phyloP scores from a whole-genome alignment of 2,797 vertebrate genomes.

The Saxicola maurus region DNA sequence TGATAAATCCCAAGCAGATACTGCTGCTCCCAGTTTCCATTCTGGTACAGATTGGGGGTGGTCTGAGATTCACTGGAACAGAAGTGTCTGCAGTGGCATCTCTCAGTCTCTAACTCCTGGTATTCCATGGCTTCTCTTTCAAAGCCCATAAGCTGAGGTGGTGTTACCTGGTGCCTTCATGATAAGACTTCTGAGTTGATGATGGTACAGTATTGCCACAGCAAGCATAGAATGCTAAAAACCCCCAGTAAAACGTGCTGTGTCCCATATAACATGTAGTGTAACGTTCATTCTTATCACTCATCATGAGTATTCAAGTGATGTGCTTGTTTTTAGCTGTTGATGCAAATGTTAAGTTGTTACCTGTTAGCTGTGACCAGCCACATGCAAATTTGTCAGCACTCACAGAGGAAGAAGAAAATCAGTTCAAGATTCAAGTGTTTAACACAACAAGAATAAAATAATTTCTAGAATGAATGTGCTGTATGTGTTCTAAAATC shows the following conservation, averaged over 20 bases:
- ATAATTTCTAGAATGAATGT: neutral
- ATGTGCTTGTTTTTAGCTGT: neutral
- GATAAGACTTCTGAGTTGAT: conserved; percentile 20
- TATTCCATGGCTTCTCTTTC: conserved; percentile 50
- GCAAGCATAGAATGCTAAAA: neutral
- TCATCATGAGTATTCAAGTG: neutral
- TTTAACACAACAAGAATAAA: neutral
- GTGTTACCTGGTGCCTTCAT: conserved; percentile 25
- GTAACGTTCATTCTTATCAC: neutral
- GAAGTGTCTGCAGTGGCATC: neutral
- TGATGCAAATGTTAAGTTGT: neutral
- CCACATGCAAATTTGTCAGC: neutral
- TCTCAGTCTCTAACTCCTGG: conserved; percentile 22
- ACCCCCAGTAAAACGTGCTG: neutral
- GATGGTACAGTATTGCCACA: conserved; percentile 9
- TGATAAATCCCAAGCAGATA: neutral
- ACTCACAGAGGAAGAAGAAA: neutral
- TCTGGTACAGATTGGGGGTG: neutral
- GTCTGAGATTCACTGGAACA: neutral
- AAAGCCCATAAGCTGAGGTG: conserved; percentile 60
- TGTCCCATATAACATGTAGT: conserved; percentile 17
- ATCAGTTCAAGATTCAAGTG: neutral
- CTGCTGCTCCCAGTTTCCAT: neutral
- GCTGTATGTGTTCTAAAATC: neutral
- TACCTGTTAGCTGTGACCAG: neutral